Conservation (phyloP, 2,888 invertebrate species). For the Brachypalpus laphriformis region DNA sequence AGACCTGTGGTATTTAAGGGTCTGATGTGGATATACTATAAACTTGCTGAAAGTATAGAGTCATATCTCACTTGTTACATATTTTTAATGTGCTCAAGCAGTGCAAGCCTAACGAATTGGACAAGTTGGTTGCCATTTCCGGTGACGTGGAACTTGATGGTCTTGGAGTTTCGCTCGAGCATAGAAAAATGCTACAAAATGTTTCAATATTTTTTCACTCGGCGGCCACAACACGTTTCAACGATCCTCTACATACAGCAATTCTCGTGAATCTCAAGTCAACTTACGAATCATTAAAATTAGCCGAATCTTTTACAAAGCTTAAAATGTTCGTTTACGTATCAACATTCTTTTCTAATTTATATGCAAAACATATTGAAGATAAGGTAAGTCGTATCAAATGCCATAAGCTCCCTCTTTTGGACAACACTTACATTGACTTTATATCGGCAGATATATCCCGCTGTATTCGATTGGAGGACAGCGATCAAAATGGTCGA, state of each 20-base stretch:
- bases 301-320: constrained; percentile 84
- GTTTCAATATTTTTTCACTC: constrained; percentile 89
- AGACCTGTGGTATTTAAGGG: no score
- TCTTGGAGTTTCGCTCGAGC: constrained; percentile 77
- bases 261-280: constrained; percentile 86
- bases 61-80: no score
- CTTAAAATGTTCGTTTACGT: constrained; percentile 89
- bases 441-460: constrained; percentile 76
- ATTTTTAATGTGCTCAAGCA: constrained; percentile 77
- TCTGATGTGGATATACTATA: no score
- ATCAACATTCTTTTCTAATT: constrained; percentile 94
- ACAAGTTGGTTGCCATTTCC: constrained; percentile 78
- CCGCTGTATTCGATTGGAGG: constrained; percentile 79
- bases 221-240: constrained; percentile 92
- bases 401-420: no score
- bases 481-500: constrained; percentile 76
- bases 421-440: neutral
- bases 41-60: no score
- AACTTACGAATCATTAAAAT: constrained; percentile 85
- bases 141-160: constrained; percentile 77
- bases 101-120: constrained; percentile 76
- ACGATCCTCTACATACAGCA: constrained; percentile 88
- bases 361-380: constrained; percentile 88
- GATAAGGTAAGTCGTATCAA: constrained; percentile 84
- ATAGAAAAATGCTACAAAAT: constrained; percentile 79